Percentiles rank a stretch among this genome's conserved stretches.
Conservation (phyloP, 2,888 invertebrate genomes). For the Subacronicta megacephala region DNA sequence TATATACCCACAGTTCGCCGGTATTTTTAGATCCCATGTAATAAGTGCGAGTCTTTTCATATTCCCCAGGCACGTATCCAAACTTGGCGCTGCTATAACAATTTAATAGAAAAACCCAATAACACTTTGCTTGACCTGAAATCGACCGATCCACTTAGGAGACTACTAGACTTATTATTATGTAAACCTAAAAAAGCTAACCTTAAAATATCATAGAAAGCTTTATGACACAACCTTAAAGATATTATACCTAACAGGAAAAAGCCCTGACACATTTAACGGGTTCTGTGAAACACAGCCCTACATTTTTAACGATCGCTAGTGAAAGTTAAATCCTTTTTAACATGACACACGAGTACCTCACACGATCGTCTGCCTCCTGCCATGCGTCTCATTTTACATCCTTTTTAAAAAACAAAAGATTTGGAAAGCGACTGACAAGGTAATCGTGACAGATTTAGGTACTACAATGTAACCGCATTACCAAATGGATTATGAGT, state of each 20-base stretch:
- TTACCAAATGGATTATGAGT: neutral
- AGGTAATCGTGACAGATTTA: slow-evolving; percentile 28
- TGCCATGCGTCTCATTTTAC: slow-evolving; percentile 13
- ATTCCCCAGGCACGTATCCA: too few species aligned
- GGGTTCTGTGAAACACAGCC: slow-evolving; percentile 3
- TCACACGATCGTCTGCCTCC: neutral
- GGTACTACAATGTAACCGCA: slow-evolving; percentile 2
- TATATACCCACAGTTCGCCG: too few species aligned
- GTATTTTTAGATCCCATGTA: too few species aligned
- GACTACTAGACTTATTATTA: too few species aligned
- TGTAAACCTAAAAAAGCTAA: too few species aligned
- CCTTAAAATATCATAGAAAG: too few species aligned
- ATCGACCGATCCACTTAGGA: too few species aligned
- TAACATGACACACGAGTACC: slow-evolving; percentile 17
- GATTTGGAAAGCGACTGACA: slow-evolving; percentile 37
- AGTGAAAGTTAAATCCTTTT: slow-evolving; percentile 45
- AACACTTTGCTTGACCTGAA: too few species aligned
- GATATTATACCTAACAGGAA: neutral
- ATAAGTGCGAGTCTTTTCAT: too few species aligned
- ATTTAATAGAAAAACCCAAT: too few species aligned
- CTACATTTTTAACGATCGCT: slow-evolving; percentile 20
- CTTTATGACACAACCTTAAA: neutral
- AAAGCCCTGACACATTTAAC: slow-evolving; percentile 9
- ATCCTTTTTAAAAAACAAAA: slow-evolving; percentile 42
- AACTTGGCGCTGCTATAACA: too few species aligned